A percentile compares a stretch with the other conserved stretches of the same genome.
Evolutionary conservation across 2,888 invertebrate species (phyloP).

Genomic region (Platerodrilus igneus): DNA sequence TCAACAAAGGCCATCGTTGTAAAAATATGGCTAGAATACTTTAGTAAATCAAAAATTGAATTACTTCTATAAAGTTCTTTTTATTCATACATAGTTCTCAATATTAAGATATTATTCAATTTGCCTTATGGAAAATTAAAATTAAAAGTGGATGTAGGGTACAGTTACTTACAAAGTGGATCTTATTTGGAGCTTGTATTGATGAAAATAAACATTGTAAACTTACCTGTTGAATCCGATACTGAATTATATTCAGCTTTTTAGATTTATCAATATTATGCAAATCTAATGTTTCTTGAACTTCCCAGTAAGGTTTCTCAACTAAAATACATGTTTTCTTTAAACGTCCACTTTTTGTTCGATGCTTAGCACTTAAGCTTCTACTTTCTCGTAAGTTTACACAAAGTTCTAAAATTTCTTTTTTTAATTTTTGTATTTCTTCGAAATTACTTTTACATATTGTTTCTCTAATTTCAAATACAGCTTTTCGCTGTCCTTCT

Average conservation of each 20-base stretch:
- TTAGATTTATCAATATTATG: slow-evolving; percentile 69
- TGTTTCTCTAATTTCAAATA: slow-evolving; percentile 74
- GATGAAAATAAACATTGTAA: too few species aligned
- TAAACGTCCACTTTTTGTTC: slow-evolving; percentile 33
- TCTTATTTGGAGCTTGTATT: too few species aligned
- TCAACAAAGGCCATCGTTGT: too few species aligned
- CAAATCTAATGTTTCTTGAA: slow-evolving; percentile 57
- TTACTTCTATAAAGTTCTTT: too few species aligned
- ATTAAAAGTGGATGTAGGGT: too few species aligned
- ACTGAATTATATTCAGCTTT: slow-evolving; percentile 66
- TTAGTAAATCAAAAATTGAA: too few species aligned
- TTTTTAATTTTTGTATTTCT: slow-evolving; percentile 66
- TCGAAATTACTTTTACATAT: slow-evolving; percentile 69
- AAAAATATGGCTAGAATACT: too few species aligned
- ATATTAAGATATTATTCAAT: too few species aligned
- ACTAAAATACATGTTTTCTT: slow-evolving; percentile 45
- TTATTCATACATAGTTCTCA: too few species aligned
- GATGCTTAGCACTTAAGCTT: slow-evolving; percentile 42
- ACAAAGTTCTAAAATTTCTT: slow-evolving; percentile 63
- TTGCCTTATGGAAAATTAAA: too few species aligned
- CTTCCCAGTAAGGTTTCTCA: slow-evolving; percentile 50
- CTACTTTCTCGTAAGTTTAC: slow-evolving; percentile 56
- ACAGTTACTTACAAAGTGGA: too few species aligned
- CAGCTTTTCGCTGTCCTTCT: slow-evolving; percentile 84
- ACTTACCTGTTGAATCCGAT: slow-evolving; percentile 59